Conservation (phyloP, 2,113 vertebrate genomes). For the Spea multiplicata region DNA sequence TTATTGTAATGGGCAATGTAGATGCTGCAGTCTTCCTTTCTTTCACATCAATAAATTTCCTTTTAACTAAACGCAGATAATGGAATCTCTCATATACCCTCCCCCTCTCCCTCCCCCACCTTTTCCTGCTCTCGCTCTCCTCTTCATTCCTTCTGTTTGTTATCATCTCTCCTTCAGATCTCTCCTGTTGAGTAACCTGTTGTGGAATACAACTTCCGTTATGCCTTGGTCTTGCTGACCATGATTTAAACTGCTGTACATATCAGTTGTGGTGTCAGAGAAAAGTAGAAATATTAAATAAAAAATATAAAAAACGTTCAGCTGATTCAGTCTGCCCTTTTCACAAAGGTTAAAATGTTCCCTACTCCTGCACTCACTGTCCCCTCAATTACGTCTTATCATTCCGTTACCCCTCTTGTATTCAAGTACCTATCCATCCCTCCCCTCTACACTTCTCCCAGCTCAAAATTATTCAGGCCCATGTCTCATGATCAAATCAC, state of each 20-base stretch:
- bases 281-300: too few relatives aligned
- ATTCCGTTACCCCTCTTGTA: neutral
- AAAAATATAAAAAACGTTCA: too few relatives aligned
- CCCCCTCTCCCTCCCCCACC: conserved; percentile 34
- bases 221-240: too few relatives aligned
- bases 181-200: neutral
- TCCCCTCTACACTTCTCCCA: neutral
- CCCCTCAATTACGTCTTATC: neutral
- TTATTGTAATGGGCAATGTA: too few relatives aligned
- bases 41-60: conserved; percentile 37
- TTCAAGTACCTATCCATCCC: neutral
- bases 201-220: too few relatives aligned
- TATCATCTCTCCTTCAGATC: neutral
- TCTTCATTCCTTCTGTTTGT: neutral
- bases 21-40: neutral
- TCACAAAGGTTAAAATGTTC: too few relatives aligned
- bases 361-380: too few relatives aligned
- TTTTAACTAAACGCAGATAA: conserved; percentile 39
- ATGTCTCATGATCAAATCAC: conserved; percentile 35
- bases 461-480: conserved; percentile 6
- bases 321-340: too few relatives aligned
- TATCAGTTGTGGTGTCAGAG: too few relatives aligned
- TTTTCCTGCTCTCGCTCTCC: neutral
- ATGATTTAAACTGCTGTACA: too few relatives aligned
- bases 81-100: conserved; percentile 29